Conservation (phyloP, 2,888 invertebrate species). For the Acanthosepion esculentum region DNA sequence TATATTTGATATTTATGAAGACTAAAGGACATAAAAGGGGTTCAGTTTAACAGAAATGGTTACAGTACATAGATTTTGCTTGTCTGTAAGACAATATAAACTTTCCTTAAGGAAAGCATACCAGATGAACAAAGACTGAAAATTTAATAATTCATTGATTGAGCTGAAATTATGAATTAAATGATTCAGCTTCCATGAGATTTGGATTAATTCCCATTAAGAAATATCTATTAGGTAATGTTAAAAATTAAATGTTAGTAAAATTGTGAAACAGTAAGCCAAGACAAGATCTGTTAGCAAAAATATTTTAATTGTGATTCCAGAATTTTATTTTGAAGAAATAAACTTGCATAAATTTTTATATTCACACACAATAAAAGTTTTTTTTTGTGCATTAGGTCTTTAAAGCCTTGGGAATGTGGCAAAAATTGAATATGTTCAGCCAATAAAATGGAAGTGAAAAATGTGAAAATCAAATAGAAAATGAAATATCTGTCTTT, state of each 20-base stretch:
- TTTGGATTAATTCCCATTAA: not conserved
- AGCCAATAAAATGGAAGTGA: not conserved
- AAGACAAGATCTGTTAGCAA: not conserved
- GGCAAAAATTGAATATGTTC: not conserved
- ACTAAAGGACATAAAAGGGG: not conserved
- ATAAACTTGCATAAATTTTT: not conserved
- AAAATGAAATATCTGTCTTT: not conserved
- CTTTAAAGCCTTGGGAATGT: not conserved
- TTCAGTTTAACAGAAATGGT: not conserved
- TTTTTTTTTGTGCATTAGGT: not conserved
- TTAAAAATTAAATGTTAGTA: conserved; percentile 14
- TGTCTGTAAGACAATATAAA: not conserved
- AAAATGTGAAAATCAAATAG: not conserved
- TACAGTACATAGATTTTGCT: not conserved
- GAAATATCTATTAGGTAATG: not conserved
- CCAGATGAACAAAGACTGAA: not conserved
- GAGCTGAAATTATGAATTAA: not conserved
- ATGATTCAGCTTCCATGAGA: not conserved
- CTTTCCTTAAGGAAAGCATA: conserved; percentile 17
- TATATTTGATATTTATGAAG: not conserved
- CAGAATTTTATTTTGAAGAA: not conserved
- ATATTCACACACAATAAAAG: not conserved
- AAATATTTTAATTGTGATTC: not conserved
- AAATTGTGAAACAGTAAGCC: not conserved
- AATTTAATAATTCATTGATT: not conserved